Conservation (phyloP, 1,140 invertebrate genomes). For the Diabrotica undecimpunctata region DNA sequence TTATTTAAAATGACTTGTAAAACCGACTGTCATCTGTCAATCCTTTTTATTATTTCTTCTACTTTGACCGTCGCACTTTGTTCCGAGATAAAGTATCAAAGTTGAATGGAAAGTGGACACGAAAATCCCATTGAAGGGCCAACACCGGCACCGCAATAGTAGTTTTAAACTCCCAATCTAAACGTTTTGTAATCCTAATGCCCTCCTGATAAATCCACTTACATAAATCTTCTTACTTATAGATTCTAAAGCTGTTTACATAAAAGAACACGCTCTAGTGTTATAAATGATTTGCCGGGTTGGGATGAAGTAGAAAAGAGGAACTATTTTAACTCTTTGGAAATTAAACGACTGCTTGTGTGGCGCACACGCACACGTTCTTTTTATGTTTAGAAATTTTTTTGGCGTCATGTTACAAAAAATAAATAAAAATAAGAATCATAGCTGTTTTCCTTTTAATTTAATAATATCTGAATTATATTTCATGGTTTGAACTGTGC, state of each 20-base stretch:
- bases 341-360: constrained; percentile 15
- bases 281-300: constrained; percentile 15
- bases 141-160: constrained; percentile 1
- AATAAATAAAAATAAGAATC: too few relatives aligned
- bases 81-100: constrained; percentile 12
- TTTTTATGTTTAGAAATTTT: too few relatives aligned
- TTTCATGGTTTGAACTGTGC: too few relatives aligned
- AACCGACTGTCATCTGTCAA: background rate
- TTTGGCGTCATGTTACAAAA: too few relatives aligned
- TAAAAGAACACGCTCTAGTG: constrained; percentile 16
- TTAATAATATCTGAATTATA: too few relatives aligned
- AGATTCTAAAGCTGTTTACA: constrained; percentile 14
- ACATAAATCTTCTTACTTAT: constrained; percentile 17
- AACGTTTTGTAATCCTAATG: constrained; percentile 15
- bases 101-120: constrained; percentile 7
- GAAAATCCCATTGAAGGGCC: constrained; percentile 14
- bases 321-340: constrained; percentile 2
- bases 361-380: background rate
- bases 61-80: background rate
- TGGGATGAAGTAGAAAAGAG: background rate
- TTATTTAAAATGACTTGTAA: background rate
- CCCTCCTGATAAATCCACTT: constrained; percentile 14
- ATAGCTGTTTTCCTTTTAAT: too few relatives aligned
- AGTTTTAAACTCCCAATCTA: constrained; percentile 4
- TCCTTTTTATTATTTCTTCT: constrained; percentile 1